Evolutionary conservation across 2,888 invertebrate genomes (phyloP).

Genomic region (Terebella lapidaria): DNA sequence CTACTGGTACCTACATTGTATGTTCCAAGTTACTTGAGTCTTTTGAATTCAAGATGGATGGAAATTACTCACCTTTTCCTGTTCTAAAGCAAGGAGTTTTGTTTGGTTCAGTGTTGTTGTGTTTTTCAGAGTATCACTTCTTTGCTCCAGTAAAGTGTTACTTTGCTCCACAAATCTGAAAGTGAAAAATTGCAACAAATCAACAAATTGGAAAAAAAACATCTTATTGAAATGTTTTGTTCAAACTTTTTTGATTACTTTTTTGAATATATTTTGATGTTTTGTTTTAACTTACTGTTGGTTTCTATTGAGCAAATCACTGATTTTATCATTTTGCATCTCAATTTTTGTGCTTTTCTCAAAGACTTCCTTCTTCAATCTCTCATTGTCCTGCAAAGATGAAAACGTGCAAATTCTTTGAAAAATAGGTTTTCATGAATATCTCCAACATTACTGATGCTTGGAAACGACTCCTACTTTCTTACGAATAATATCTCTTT

Average conservation of each 20-base stretch:
- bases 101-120: conserved; percentile 43
- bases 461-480: too few relatives aligned
- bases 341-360: conserved; percentile 49
- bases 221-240: too few relatives aligned
- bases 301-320: conserved; percentile 46
- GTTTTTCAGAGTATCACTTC: conserved; percentile 44
- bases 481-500: too few relatives aligned
- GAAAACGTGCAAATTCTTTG: too few relatives aligned
- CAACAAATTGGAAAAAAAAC: neutral
- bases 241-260: neutral
- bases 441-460: too few relatives aligned
- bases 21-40: too few relatives aligned
- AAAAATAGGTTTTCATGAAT: too few relatives aligned
- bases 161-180: conserved; percentile 49
- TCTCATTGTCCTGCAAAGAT: conserved; percentile 51
- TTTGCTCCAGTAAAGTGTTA: conserved; percentile 45
- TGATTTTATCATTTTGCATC: conserved; percentile 49
- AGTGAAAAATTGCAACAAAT: conserved; percentile 5
- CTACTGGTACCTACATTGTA: too few relatives aligned
- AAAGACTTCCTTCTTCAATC: conserved; percentile 47
- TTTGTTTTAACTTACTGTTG: conserved; percentile 37
- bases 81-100: conserved; percentile 43
- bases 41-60: too few relatives aligned
- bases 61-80: conserved; percentile 50
- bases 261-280: neutral